Conservation (phyloP, 2,888 invertebrate genomes). For the Labia minor region DNA sequence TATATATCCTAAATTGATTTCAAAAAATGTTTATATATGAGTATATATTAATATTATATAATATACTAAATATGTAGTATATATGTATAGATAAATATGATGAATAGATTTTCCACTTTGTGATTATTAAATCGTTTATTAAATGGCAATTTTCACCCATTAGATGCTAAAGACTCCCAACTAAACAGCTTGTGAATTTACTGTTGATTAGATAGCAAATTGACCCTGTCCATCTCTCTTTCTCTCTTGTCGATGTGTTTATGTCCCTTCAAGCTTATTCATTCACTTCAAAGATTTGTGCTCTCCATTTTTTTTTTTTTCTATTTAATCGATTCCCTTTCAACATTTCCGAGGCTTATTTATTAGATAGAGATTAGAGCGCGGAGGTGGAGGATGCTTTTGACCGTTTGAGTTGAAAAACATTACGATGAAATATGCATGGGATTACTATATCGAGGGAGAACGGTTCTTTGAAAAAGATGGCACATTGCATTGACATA, state of each 20-base stretch:
- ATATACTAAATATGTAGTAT: too few species aligned
- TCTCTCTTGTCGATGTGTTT: too few species aligned
- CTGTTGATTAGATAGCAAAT: constrained; percentile 4
- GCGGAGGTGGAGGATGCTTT: not conserved
- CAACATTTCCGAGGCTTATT: not conserved
- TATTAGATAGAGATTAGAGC: not conserved
- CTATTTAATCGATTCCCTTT: constrained; percentile 1
- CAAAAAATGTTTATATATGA: too few species aligned
- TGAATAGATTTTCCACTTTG: not conserved
- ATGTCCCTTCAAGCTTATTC: not conserved
- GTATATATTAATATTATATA: too few species aligned
- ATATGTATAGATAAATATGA: too few species aligned
- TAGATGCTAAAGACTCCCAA: not conserved
- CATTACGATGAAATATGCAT: constrained; percentile 6
- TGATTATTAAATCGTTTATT: constrained; percentile 8
- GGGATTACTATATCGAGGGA: not conserved
- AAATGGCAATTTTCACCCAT: constrained; percentile 8
- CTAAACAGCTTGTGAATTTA: not conserved
- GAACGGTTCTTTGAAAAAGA: not conserved
- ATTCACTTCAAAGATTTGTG: constrained; percentile 5
- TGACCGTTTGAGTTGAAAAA: not conserved
- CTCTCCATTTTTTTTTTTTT: not conserved
- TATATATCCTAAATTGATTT: too few species aligned
- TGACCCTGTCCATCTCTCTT: not conserved
- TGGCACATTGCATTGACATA: not conserved